Evolutionary conservation across 2,113 vertebrate genomes (phyloP).

Genomic region (Vulpes ferrilata): DNA sequence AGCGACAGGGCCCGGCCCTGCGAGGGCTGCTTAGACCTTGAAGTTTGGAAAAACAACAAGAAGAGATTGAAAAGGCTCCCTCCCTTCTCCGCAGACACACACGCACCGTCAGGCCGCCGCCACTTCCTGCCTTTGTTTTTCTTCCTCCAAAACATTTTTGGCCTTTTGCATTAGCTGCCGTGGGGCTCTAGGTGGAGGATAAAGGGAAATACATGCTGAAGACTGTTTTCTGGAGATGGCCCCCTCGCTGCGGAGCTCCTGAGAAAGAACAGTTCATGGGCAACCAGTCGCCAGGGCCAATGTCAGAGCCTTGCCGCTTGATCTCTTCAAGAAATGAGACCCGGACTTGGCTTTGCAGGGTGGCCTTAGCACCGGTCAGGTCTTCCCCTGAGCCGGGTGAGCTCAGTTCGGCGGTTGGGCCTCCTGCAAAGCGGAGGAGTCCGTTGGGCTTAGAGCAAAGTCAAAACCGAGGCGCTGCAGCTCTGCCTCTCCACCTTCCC

Average conservation of each 20-base stretch:
- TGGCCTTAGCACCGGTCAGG: neutral
- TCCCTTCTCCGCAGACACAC: slow-evolving; percentile 83
- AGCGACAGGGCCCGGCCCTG: neutral
- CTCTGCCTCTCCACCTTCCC: neutral
- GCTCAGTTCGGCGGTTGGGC: neutral
- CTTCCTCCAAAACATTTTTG: slow-evolving; percentile 84
- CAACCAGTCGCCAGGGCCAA: slow-evolving; percentile 67
- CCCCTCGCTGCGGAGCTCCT: slow-evolving; percentile 43
- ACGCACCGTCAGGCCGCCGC: slow-evolving; percentile 82
- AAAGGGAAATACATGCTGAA: slow-evolving; percentile 67
- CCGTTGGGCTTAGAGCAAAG: slow-evolving; percentile 62
- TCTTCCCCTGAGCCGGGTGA: slow-evolving; percentile 36
- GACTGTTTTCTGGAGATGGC: slow-evolving; percentile 69
- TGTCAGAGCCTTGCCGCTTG: slow-evolving; percentile 46
- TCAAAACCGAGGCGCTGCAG: slow-evolving; percentile 55
- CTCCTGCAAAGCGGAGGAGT: slow-evolving; percentile 74
- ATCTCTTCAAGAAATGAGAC: slow-evolving; percentile 53
- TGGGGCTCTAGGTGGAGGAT: slow-evolving; percentile 68
- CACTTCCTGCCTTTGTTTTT: slow-evolving; percentile 86
- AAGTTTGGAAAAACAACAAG: slow-evolving; percentile 82
- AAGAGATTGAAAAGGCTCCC: slow-evolving; percentile 81
- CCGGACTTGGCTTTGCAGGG: slow-evolving; percentile 76
- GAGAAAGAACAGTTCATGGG: slow-evolving; percentile 64
- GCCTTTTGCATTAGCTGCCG: slow-evolving; percentile 71
- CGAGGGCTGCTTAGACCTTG: slow-evolving; percentile 78